Base-by-base conservation (phyloP, 2,888 invertebrate species). In the Peribatodes rhomboidaria region DNA sequence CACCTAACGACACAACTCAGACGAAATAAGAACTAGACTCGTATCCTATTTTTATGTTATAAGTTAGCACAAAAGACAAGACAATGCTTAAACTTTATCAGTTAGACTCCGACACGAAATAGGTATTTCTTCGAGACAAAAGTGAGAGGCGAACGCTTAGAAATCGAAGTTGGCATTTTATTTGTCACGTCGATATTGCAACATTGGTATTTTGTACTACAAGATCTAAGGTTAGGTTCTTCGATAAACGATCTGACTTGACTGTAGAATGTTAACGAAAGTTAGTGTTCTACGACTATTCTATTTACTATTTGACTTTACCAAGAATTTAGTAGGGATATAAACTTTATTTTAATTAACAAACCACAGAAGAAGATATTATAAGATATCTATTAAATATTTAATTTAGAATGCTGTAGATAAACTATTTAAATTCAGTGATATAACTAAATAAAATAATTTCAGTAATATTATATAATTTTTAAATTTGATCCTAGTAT, bases 161-260 rank as follows among this genome's bases (percentile, higher is more conserved):
- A 69, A 75, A 74, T 57, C 46, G 53, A 18, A 72, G 76, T 75
- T 79, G 87, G 83, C 80, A 85, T 88, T 88, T 89, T 89, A 87
- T 88, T 88, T 89, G 91, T 90, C 90, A 90, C 88, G 88, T 86
- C 42, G 50, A 9, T 22, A 81, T 80, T 67, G 79, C 83, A 86
- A 87, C 87, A 87, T 73, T 80, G 84, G 79, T 78, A 87, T 88
- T 87, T 81, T 56, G 66, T 55, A 60, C 59, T 37, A 54, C 27
- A 42, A 49, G 53, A 55, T 50, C 59, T 49, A 16, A 41, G 16
- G 54, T 54, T 44, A 13, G 14, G 42, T 54, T 59, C 46, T 50
- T 41, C 33, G 62, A 57, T 62, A 62, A 62, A 62, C 37, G 62
- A 52, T 37, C 41, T 11, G 37, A 37, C 55, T 1, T 49, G 33